Evolutionary conservation across 2,888 invertebrate genomes (phyloP).

Genomic region (Sylvicola cinctus): DNA sequence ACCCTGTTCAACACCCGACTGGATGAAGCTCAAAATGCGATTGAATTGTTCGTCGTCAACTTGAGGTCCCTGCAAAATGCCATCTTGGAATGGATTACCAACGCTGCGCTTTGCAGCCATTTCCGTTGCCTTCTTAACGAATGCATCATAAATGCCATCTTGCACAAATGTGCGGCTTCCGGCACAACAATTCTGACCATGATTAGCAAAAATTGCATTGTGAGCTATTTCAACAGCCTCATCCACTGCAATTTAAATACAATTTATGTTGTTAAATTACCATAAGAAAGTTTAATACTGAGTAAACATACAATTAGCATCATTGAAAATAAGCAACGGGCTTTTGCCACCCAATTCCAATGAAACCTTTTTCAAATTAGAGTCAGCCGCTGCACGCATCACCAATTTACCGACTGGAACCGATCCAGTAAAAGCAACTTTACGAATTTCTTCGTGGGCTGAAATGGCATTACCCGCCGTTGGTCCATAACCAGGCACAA

Average conservation of each 20-base stretch:
- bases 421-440: slow-evolving; percentile 67
- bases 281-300: background rate
- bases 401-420: slow-evolving; percentile 29
- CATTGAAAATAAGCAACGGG: slow-evolving; percentile 65
- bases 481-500: slow-evolving; percentile 51
- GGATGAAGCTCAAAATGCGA: slow-evolving; percentile 54
- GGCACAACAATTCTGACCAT: slow-evolving; percentile 66
- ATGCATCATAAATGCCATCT: slow-evolving; percentile 66
- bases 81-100: slow-evolving; percentile 57
- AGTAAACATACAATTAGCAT: slow-evolving; percentile 43
- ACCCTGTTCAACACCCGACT: slow-evolving; percentile 56
- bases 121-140: slow-evolving; percentile 50
- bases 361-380: slow-evolving; percentile 63
- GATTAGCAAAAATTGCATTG: slow-evolving; percentile 47
- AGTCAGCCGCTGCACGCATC: slow-evolving; percentile 42
- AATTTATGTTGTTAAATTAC: too few relatives aligned
- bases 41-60: slow-evolving; percentile 52
- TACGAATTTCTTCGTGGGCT: slow-evolving; percentile 43
- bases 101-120: slow-evolving; percentile 49
- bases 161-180: slow-evolving; percentile 81
- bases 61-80: slow-evolving; percentile 64
- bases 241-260: slow-evolving; percentile 24
- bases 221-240: slow-evolving; percentile 41
- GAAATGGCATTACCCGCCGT: slow-evolving; percentile 54
- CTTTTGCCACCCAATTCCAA: slow-evolving; percentile 82